Conservation (phyloP, 2,888 invertebrate genomes). For the Amorpha juglandis region DNA sequence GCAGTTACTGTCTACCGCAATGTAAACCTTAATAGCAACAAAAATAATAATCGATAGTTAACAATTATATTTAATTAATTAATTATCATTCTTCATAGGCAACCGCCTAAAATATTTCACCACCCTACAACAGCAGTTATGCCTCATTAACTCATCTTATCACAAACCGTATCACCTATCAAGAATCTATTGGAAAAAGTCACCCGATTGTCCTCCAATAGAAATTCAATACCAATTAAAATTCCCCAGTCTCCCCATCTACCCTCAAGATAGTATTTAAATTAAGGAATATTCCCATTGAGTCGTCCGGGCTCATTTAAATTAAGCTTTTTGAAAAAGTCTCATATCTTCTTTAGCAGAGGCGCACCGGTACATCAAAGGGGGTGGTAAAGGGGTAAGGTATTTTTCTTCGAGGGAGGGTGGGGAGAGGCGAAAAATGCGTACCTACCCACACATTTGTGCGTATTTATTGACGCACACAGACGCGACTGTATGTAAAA, state of each 20-base stretch:
- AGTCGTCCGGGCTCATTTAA: slow-evolving; percentile 81
- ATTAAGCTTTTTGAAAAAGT: slow-evolving; percentile 84
- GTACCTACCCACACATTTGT: slow-evolving; percentile 79
- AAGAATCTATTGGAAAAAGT: slow-evolving; percentile 27
- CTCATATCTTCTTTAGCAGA: slow-evolving; percentile 83
- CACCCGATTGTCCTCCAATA: slow-evolving; percentile 62
- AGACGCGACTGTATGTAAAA: slow-evolving; percentile 78
- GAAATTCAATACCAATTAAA: slow-evolving; percentile 84
- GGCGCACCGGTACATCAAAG: slow-evolving; percentile 80
- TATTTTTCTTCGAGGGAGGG: slow-evolving; percentile 67
- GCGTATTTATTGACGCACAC: slow-evolving; percentile 82
- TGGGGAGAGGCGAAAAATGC: slow-evolving; percentile 79
- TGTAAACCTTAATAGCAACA: too few species aligned
- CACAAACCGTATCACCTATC: slow-evolving; percentile 14
- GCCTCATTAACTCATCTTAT: background rate
- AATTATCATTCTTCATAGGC: background rate
- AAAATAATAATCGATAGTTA: too few species aligned
- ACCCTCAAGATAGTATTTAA: slow-evolving; percentile 78
- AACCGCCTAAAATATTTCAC: background rate
- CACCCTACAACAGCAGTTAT: background rate
- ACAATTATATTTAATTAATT: too few species aligned
- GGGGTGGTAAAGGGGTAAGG: slow-evolving; percentile 73
- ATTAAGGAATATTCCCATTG: slow-evolving; percentile 82
- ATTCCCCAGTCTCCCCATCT: slow-evolving; percentile 60
- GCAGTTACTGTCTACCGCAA: too few species aligned